Base-by-base conservation (phyloP, 2,888 invertebrate genomes). In the Lasioglossum vierecki region DNA sequence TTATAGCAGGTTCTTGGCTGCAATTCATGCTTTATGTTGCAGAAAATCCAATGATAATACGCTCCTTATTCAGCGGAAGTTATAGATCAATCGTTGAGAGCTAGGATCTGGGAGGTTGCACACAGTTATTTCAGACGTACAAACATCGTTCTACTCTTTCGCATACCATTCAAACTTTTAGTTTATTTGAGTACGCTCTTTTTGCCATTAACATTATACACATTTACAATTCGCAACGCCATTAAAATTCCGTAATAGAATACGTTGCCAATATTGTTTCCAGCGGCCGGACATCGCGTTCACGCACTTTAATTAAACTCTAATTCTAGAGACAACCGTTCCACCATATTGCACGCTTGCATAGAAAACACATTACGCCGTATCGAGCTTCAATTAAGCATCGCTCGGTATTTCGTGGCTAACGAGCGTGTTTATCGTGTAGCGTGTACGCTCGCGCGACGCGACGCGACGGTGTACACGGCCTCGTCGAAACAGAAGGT, bases 401-500 rank as follows among this genome's bases (percentile, higher is more conserved):
- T 66, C 66, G 35, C 35, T 22, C 39, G 2, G 66, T 66, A 66
- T 35, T 66, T 39, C 39, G 18, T 35, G 35, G 35, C 57, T 57
- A 57, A 57, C 66, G 35, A 66, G 39, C 66, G 39, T 66, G 39
- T 66, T 66, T 66, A 35, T 66, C 35, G 66, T 4, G 15, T 8
- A 35, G 35, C 66, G 8, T 35, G 9, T 66, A 66, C 22, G 9
- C 18, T 46, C 46, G 9, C 6, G 15, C 46, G 63, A 49, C 49
- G 46, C 46, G 41, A 41, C 41, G 53, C 57, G 57, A 57, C 57
- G 4, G 3, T 22, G 22, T 22, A 22, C 22, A 22, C 53, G 6
- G 35, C 22, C 66, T 39, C 76, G 82, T 76, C 80, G 77, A 44
- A 80, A 80, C 79, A 79, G 22, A 84, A 83, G 70, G 86, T 81